These are phyloP conservation scores for Sminthurinus aureus DNA, from an alignment of 2,888 invertebrate genomes.

Conservation along the genomic window DNA sequence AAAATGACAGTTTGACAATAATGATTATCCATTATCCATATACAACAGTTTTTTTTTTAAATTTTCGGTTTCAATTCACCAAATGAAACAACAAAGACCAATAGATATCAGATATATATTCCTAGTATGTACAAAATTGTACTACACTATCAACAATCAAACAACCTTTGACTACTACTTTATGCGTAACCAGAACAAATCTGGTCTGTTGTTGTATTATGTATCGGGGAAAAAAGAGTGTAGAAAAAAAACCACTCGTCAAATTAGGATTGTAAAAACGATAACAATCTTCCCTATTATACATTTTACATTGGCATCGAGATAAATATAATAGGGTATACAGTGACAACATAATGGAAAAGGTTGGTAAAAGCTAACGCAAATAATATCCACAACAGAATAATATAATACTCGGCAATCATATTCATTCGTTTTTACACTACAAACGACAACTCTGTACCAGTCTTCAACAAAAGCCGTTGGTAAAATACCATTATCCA, in stretches of 20 bases:
- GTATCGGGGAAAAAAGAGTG: slow-evolving; percentile 8
- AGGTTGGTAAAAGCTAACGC: slow-evolving; percentile 37
- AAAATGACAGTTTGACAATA: too few species aligned
- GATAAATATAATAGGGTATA: slow-evolving; percentile 33
- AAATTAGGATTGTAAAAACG: slow-evolving; percentile 39
- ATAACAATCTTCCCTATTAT: slow-evolving; percentile 35
- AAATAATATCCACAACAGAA: slow-evolving; percentile 41
- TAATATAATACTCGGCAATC: slow-evolving; percentile 17
- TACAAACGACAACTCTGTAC: background rate
- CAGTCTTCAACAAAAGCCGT: background rate
- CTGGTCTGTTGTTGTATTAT: slow-evolving; percentile 9
- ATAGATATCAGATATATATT: background rate
- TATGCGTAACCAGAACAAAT: slow-evolving; percentile 23
- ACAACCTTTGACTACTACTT: slow-evolving; percentile 14
- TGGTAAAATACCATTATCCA: slow-evolving; percentile 11
- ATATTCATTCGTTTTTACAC: slow-evolving; percentile 2
- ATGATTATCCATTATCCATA: too few species aligned
- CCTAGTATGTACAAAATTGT: background rate
- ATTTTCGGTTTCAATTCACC: too few species aligned
- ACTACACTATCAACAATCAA: background rate
- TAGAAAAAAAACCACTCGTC: slow-evolving; percentile 34
- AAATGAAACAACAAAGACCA: slow-evolving; percentile 9
- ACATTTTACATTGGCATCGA: slow-evolving; percentile 25
- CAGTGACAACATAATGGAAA: slow-evolving; percentile 34
- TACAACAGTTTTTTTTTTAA: too few species aligned